Conservation (phyloP, 2,797 vertebrate species). For the Melanotaenia maccullochi region DNA sequence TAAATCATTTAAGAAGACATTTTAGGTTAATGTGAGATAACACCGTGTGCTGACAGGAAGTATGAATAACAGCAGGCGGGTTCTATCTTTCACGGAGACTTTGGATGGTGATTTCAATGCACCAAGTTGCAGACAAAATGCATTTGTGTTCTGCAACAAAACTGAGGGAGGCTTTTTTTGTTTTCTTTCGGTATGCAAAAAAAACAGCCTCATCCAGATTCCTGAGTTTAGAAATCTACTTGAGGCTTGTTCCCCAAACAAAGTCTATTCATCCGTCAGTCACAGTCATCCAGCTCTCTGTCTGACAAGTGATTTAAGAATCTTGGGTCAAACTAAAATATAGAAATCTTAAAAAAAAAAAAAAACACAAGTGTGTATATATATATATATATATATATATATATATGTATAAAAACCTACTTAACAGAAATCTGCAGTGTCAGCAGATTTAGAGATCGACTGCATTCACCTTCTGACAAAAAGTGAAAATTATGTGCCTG, state of each 20-base stretch:
- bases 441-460: slow-evolving; percentile 2
- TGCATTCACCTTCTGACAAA: slow-evolving; percentile 38
- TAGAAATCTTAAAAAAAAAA: not conserved
- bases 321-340: slow-evolving; percentile 18
- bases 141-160: slow-evolving; percentile 26
- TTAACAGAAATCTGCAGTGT: slow-evolving; percentile 13
- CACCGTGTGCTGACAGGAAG: slow-evolving; percentile 23
- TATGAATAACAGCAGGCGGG: slow-evolving; percentile 37
- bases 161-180: not conserved
- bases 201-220: slow-evolving; percentile 53
- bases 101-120: slow-evolving; percentile 22
- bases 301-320: not conserved
- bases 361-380: too few species aligned
- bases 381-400: too few species aligned
- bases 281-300: slow-evolving; percentile 4
- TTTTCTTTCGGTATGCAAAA: not conserved
- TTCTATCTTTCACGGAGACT: slow-evolving; percentile 22
- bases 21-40: slow-evolving; percentile 44
- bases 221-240: slow-evolving; percentile 28
- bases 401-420: not conserved
- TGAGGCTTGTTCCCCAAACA: slow-evolving; percentile 20
- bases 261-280: slow-evolving; percentile 12
- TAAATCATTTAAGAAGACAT: slow-evolving; percentile 29
- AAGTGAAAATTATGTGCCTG: slow-evolving; percentile 21
- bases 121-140: slow-evolving; percentile 23